Percentiles rank a stretch among this genome's conserved stretches.
Conservation (phyloP, 2,113 vertebrate species). For the Urocitellus parryii region DNA sequence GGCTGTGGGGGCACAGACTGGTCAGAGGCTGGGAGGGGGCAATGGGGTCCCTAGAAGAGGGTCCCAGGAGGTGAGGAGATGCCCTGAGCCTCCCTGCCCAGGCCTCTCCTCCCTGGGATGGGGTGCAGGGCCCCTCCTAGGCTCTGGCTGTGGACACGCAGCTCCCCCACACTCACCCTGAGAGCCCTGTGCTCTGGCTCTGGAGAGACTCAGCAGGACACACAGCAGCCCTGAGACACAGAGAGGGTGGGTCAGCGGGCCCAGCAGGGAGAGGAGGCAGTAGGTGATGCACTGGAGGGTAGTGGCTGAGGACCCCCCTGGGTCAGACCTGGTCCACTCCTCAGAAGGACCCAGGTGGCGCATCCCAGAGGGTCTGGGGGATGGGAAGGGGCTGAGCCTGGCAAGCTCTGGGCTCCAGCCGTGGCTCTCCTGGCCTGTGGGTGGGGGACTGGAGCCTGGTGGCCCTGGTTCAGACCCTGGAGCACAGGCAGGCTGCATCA, state of each 20-base stretch:
- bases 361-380: no score
- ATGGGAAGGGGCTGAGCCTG: neutral
- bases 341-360: neutral
- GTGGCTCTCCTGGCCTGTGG: no score
- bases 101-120: neutral
- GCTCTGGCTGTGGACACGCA: no score
- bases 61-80: rapidly evolving
- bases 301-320: neutral
- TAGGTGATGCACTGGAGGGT: rapidly evolving
- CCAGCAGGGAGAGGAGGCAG: neutral
- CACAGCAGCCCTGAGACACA: constrained; percentile 58
- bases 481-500: neutral
- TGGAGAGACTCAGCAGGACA: neutral
- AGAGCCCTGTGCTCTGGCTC: neutral
- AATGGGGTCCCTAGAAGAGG: neutral
- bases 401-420: no score
- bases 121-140: no score
- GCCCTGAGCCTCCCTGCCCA: no score
- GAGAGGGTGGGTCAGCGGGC: neutral
- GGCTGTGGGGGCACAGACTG: neutral
- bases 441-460: neutral
- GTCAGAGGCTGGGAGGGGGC: neutral
- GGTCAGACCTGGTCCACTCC: neutral
- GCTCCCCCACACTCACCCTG: constrained; percentile 24
- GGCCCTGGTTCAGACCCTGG: neutral